Conservation (phyloP, 2,113 vertebrate species). For the Trogon melanurus region DNA sequence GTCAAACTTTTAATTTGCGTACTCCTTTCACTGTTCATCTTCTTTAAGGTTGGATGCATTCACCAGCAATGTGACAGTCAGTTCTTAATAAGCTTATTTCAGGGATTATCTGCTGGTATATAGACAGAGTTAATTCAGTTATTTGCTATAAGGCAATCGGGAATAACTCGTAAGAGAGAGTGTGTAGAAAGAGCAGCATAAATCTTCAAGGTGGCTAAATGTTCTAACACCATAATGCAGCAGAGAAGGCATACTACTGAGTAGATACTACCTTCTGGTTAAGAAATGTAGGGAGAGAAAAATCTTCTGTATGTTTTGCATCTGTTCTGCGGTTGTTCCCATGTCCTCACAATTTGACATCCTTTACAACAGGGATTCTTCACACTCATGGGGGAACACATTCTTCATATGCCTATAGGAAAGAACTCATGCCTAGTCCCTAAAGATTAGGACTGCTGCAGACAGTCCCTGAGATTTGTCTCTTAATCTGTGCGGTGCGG, state of each 20-base stretch:
- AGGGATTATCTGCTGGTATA: not conserved
- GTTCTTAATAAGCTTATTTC: not conserved
- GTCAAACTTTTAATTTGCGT: not conserved
- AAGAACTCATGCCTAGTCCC: not conserved
- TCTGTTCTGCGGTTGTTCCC: not conserved
- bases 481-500: not conserved
- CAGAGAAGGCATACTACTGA: not conserved
- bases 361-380: not conserved
- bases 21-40: not conserved
- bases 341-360: not conserved
- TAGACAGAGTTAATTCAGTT: not conserved
- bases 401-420: not conserved
- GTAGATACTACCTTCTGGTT: not conserved
- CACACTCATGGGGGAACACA: accelerated
- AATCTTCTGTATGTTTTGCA: not conserved
- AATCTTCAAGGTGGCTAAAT: not conserved
- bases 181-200: not conserved
- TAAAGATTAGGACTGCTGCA: not conserved
- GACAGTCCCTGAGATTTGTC: not conserved
- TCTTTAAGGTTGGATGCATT: not conserved
- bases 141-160: not conserved
- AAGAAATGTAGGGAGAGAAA: not conserved
- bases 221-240: not conserved
- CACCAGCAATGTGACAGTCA: not conserved
- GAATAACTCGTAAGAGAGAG: not conserved